These are phyloP conservation scores for Urocynchramus pylzowi DNA, from an alignment of 2,113 vertebrate species.

Conservation along the genomic window DNA sequence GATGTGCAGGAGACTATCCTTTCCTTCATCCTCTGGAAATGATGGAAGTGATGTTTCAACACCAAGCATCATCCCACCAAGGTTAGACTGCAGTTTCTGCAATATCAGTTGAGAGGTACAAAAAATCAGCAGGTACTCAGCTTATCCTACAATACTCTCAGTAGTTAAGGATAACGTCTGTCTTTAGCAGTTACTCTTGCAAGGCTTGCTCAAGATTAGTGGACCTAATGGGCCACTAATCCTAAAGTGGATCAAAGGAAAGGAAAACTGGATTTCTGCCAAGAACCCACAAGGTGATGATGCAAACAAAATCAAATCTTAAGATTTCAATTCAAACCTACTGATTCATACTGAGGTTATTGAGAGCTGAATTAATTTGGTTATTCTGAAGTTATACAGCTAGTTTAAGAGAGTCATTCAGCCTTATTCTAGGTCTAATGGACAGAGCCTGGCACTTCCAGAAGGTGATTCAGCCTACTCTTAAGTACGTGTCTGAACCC, in stretches of 20 bases:
- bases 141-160: neutral
- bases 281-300: neutral
- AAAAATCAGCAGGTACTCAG: neutral
- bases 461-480: neutral
- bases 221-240: neutral
- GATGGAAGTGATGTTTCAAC: neutral
- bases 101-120: slow-evolving; percentile 4
- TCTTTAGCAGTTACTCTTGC: neutral
- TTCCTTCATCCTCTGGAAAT: neutral
- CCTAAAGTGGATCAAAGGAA: neutral
- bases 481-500: neutral
- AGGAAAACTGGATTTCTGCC: neutral
- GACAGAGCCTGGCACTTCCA: neutral
- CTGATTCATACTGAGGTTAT: neutral
- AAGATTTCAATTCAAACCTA: neutral
- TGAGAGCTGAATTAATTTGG: neutral
- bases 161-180: neutral
- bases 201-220: neutral
- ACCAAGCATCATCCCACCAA: slow-evolving; percentile 1
- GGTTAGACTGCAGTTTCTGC: slow-evolving; percentile 6
- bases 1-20: neutral
- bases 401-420: neutral
- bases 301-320: neutral
- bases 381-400: neutral
- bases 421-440: neutral